A percentile compares a stretch with the other conserved stretches of the same genome.
phyloP scores from a whole-genome alignment of 2,888 invertebrate genomes.

The Epirrhoe alternata region DNA sequence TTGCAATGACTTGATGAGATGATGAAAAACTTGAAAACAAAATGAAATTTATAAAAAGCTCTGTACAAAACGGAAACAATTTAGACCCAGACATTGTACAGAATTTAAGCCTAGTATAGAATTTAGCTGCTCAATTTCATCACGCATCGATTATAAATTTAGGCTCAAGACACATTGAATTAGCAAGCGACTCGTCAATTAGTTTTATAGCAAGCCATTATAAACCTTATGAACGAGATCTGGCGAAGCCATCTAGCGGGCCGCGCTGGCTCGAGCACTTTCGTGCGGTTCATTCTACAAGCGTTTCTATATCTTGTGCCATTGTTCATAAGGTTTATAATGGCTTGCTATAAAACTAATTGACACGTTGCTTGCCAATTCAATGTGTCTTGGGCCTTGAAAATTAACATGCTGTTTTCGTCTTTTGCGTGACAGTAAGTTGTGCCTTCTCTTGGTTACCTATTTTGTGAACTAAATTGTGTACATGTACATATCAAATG shows the following conservation, averaged over 20 bases:
- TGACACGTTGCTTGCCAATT: not conserved
- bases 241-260: no score
- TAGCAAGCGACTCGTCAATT: no score
- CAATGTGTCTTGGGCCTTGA: not conserved
- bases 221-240: no score
- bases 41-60: not conserved
- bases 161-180: not conserved
- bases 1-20: no score
- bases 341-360: no score
- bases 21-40: not conserved
- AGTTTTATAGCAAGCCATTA: no score
- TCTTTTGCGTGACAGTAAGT: not conserved
- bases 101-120: not conserved
- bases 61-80: not conserved
- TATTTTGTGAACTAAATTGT: slow-evolving; percentile 16
- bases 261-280: no score
- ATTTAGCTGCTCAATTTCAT: not conserved
- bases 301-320: no score
- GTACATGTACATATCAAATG: slow-evolving; percentile 33
- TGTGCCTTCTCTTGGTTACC: not conserved
- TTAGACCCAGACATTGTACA: not conserved
- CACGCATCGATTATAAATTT: not conserved
- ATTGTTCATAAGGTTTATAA: no score
- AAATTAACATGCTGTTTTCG: not conserved
- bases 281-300: no score